Evolutionary conservation across 2,113 vertebrate genomes (phyloP), one percentile per base, ranked within the genome.

Genomic region (Hippocampus zosterae): DNA sequence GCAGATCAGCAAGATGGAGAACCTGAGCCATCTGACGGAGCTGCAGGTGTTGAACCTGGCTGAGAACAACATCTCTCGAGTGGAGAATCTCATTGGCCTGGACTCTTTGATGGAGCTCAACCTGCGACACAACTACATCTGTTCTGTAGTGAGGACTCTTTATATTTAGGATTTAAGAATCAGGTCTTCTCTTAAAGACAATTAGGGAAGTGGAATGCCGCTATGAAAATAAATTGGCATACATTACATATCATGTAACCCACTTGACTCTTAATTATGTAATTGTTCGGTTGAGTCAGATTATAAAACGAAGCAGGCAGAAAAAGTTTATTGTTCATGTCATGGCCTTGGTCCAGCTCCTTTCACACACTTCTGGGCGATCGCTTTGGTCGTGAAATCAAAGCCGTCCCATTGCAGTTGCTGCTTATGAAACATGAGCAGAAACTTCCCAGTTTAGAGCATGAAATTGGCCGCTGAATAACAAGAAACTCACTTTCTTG

Each of bases 11-110:
- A 91, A 88, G 86, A 94, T 98, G 61, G 95, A 96, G 90, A 96
- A 96, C 72, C 67, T 98, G 9, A 87, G 84, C 78, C 94, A 95
- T 78, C 87, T 99, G 76, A 86, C 87, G 27, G 90, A 95, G 67
- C 91, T 99, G 70, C 91, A 89, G 74, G 92, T 96, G 69, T 87
- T 99, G 85, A 98, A 98, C 88, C 92, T 99, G 83, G 93, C 97
- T 60, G 93, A 94, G 74, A 99, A 99, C 86, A 79, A 82, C 60
- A 93, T 99, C 70, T 89, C 85, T 48, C 88, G 87, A 3, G 90
- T 95, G 48, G 95, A 97, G 84, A 95, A 96, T 50, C 88, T 99
- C 67, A 92, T 77, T 18, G 95, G 95, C 19, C 82, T 98, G 86
- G 86, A 93, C 73, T 93, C 91, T 0, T 91, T 99, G 78, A 92